Evolutionary conservation across 2,888 invertebrate species (phyloP).

Genomic region (Conomelus anceps): DNA sequence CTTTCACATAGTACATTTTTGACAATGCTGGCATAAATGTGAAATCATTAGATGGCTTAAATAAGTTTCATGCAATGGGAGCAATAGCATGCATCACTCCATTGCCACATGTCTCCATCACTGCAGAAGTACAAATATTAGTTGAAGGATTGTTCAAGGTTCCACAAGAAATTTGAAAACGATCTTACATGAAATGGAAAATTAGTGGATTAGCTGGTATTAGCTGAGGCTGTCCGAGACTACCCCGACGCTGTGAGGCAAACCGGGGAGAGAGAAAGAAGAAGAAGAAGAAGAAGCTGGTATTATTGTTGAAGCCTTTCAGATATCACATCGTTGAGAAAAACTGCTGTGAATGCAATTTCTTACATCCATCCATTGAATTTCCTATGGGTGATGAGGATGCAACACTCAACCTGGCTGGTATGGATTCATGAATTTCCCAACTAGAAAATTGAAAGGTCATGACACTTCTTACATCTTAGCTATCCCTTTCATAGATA

Average conservation of each 20-base stretch:
- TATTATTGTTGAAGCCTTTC: too few relatives aligned
- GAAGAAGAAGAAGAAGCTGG: too few relatives aligned
- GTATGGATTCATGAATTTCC: too few relatives aligned
- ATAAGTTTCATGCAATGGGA: conserved; percentile 4
- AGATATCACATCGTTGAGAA: neutral
- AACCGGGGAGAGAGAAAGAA: too few relatives aligned
- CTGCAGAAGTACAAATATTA: neutral
- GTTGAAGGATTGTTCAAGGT: neutral
- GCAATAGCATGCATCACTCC: conserved; percentile 5
- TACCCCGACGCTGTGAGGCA: too few relatives aligned
- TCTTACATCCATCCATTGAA: too few relatives aligned
- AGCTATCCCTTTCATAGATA: conserved; percentile 12
- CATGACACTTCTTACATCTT: neutral
- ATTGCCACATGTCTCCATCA: neutral
- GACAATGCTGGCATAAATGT: neutral
- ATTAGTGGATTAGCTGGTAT: too few relatives aligned
- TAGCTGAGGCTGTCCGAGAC: too few relatives aligned
- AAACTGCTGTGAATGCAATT: neutral
- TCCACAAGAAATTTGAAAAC: neutral
- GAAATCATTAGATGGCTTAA: neutral
- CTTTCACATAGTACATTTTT: neutral
- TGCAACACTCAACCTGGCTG: too few relatives aligned
- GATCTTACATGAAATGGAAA: too few relatives aligned
- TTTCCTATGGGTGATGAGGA: too few relatives aligned
- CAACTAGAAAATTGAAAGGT: too few relatives aligned